These are phyloP conservation scores for Ahaetulla prasina DNA, from an alignment of 2,113 vertebrate genomes.

Conservation along the genomic window DNA sequence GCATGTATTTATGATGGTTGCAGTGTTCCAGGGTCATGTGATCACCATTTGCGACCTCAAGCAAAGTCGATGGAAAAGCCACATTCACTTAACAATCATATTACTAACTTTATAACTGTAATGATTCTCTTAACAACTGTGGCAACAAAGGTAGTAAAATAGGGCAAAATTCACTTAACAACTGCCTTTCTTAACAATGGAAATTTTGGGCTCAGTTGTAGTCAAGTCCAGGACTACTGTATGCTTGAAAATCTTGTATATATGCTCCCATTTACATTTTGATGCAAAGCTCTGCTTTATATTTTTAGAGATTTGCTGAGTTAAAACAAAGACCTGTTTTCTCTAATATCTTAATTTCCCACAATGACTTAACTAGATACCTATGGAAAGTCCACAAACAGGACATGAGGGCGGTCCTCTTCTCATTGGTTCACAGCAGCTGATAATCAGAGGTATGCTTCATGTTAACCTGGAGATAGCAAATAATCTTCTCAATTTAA, in stretches of 20 bases:
- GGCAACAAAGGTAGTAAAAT: neutral
- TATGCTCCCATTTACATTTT: neutral
- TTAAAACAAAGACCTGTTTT: neutral
- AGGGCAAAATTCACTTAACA: neutral
- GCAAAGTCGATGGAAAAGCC: neutral
- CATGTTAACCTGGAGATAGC: neutral
- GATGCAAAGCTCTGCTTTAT: neutral
- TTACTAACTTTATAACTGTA: neutral
- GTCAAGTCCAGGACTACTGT: neutral
- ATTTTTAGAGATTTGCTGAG: neutral
- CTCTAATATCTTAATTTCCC: neutral
- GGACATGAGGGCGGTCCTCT: too few species aligned
- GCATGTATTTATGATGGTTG: neutral
- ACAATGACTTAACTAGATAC: neutral
- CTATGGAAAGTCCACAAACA: neutral
- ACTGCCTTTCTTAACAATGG: neutral
- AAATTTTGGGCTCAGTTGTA: neutral
- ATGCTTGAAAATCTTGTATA: neutral
- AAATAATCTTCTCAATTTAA: neutral
- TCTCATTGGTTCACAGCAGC: neutral
- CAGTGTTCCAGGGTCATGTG: neutral
- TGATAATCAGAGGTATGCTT: neutral
- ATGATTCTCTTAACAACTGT: neutral
- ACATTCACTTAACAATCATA: neutral
- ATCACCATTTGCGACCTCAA: neutral